Base-by-base conservation (phyloP, 2,113 vertebrate genomes). In the Erinaceus europaeus region DNA sequence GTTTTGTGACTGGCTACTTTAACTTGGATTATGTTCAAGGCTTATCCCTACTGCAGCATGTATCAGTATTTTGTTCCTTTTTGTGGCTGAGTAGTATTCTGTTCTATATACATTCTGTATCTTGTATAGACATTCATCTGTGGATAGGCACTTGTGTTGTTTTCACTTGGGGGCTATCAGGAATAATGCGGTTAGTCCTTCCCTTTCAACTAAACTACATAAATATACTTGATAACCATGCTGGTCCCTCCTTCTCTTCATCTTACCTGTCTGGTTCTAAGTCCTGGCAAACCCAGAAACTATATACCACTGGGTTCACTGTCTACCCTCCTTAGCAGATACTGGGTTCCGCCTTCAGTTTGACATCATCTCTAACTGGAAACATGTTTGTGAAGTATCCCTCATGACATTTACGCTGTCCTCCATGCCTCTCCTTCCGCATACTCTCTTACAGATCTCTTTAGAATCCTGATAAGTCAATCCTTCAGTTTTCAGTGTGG, bases 291-390 rank as follows among this genome's bases (percentile, higher is more conserved):
- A 38, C 38, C 62, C 62, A 44, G 14, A 62, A 53, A 34, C 32
- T 40, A n/a, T 32, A 25, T 2, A 12, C 1, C 14, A 0, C 80
- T 10, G 6, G 55, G 53, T n/a, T 12, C 4, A 2, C 20, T 6
- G n/a, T 21, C 21, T 7, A 3, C 17, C 79, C 57, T 64, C 71
- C 59, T 40, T 3, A 32, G n/a, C 46, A 8, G 53, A 3, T 1
- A 1, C 20, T 1, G 12, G 21, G 3, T 9, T 9, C n/a, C 38
- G 59, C 67, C 6, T n/a, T n/a, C 6, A 38, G 27, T 34, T 11
- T 62, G 75, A 38, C 40, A 18, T 48, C 23, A 12, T n/a, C 83
- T 84, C 64, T 46, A 42, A 68, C 65, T 4, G 11, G 12, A 21
- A 52, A 1, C 0, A 0, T 20, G 52, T 15, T 64, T 53, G 9